Base-by-base conservation (phyloP, 2,797 vertebrate species). In the Alouatta caraya region DNA sequence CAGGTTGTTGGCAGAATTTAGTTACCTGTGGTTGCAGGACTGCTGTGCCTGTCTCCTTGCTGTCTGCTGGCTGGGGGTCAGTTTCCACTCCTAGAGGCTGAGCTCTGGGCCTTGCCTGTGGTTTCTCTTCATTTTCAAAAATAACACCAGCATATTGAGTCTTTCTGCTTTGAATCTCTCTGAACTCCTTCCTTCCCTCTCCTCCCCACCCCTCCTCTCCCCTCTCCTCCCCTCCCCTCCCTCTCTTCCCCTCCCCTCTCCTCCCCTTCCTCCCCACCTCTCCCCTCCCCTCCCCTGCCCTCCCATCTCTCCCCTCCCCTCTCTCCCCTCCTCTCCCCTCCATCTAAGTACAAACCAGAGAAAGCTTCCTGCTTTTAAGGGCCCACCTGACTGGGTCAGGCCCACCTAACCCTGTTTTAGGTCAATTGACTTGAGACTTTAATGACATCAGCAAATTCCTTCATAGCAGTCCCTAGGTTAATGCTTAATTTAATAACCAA, bases 401-500 rank as follows among this genome's bases (percentile, higher is more conserved):
- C 28, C 55, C 48, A 70, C 21, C 33, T 12, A 15, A 52, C 39
- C 89, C 26, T 24, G 5, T 64, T 75, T 81, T 67, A 78, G 67
- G 2, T 90, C 6, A 50, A 30, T 42, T 50, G 55, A 70, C 9
- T 70, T 76, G 50, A 26, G 55, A 44, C 30, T 89, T 80, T 17
- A 42, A 50, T 28, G 79, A 39, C 42, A 76, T 37, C 37, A 48
- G 11, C 2, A 94, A 92, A 75, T 61, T 10, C 39, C 14, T 75
- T 89, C 26, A n/a, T 12, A 50, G 50, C 22, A 28, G n/a, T 37
- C 8, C 11, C 2, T 76, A 48, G 55, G 81, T 81, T 39, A n/a
- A 67, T 11, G 24, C 46, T 67, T 85, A n/a, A 76, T 50, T 88
- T 86, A 87, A 82, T 91, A 72, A 81, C 4, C 28, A 57, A 89